Evolutionary conservation across 2,797 vertebrate genomes (phyloP).

Genomic region (Eleutherodactylus coqui): DNA sequence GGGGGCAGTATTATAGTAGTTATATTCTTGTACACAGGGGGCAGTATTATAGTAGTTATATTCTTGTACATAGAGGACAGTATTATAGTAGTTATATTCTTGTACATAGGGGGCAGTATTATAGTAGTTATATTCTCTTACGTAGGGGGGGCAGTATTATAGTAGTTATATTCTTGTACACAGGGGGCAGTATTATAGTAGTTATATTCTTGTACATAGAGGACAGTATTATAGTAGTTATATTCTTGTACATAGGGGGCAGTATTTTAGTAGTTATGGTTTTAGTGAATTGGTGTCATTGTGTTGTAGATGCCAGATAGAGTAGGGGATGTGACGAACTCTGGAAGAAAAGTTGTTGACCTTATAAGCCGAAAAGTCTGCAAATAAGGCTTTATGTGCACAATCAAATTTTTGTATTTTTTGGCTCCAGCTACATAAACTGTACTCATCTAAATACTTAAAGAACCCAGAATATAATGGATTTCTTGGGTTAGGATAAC

Average conservation of each 20-base stretch:
- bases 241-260: background rate
- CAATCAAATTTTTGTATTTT: too few species aligned
- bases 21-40: background rate
- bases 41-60: constrained; percentile 14
- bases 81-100: background rate
- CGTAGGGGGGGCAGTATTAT: background rate
- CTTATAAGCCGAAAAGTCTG: too few species aligned
- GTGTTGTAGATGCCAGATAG: too few species aligned
- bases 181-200: background rate
- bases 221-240: background rate
- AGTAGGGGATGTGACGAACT: too few species aligned
- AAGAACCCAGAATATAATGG: too few species aligned
- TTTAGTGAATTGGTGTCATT: too few species aligned
- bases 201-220: background rate
- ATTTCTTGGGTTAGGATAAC: too few species aligned
- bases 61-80: background rate
- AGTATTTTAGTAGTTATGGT: background rate
- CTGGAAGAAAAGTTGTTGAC: too few species aligned
- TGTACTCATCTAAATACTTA: too few species aligned
- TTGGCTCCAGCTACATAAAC: too few species aligned
- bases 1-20: constrained; percentile 9
- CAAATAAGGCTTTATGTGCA: too few species aligned
- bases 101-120: background rate
- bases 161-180: background rate
- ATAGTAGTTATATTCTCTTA: background rate